Base-by-base conservation (phyloP, 2,797 vertebrate species). In the Thamnophis elegans region DNA sequence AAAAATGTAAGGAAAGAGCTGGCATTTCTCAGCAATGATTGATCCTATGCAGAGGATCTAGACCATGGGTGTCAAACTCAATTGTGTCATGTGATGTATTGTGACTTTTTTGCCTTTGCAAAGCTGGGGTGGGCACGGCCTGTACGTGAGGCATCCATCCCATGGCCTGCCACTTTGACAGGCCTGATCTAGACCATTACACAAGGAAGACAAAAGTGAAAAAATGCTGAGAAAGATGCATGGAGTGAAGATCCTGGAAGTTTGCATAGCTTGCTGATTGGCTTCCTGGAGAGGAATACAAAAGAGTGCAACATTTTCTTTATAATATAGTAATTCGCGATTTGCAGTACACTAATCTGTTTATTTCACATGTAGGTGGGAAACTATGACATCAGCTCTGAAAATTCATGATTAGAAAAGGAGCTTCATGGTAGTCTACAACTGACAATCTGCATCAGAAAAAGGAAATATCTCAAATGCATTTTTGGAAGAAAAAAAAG, bases 101-200 rank as follows among this genome's bases (percentile, higher is more conserved):
- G 7, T 59, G 6, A 60, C 59, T 65, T 65, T 60, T n/a, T 65
- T 28, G 7, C 28, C 60, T n/a, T 65, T n/a, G 11, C 12, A 0
- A 4, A 12, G 3, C 26, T 1, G 4, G 26, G 60, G 3, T 60
- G 25, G 26, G 60, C 12, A 0, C 12, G 10, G 11, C 60, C 60
- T 28, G 60, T 4, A 0, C 1, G 1, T 62, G 60, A 62, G 0
- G 4, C 26, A n/a, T 62, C 60, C 26, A 4, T 11, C 4, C 26
- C 11, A 4, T 13, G 11, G 60, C 10, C 25, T 26, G 26, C 26
- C 10, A 62, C 10, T 28, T 62, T 62, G 26, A 28, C 25, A 62
- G 25, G 25, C 3, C 25, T 62, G 36, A 78, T 42, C 18, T 42
- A 78, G 73, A 82, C 20, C 78, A 47, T 25, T 82, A 25, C 42